Conservation (phyloP, 2,113 vertebrate species). For the Martes martes region DNA sequence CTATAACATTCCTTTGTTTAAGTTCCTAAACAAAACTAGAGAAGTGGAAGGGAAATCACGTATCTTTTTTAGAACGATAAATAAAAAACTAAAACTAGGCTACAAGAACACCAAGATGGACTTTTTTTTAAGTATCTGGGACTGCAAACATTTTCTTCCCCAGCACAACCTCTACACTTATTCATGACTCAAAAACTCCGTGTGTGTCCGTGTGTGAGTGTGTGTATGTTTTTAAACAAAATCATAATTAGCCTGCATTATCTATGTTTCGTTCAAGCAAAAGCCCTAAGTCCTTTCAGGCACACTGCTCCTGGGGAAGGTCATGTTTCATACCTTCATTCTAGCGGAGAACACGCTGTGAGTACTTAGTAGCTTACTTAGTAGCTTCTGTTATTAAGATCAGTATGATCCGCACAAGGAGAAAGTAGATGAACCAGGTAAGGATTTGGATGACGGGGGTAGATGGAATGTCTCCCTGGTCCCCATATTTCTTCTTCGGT, state of each 20-base stretch:
- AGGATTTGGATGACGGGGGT: not conserved
- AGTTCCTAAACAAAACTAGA: not conserved
- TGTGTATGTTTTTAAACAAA: not conserved
- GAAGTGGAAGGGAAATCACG: conserved; percentile 8
- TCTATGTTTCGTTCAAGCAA: not conserved
- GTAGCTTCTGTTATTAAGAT: conserved; percentile 23
- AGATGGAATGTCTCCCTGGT: not conserved
- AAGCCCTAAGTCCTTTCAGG: not conserved
- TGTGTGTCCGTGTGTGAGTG: not conserved
- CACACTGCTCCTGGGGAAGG: not conserved
- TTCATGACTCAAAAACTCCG: not conserved
- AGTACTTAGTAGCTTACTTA: conserved; percentile 40
- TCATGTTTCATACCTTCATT: not conserved
- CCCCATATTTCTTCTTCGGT: not conserved
- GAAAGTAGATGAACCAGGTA: not conserved
- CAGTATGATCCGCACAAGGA: not conserved
- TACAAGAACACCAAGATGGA: not conserved
- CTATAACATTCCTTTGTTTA: not conserved
- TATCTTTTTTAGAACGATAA: not conserved
- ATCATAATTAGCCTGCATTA: not conserved
- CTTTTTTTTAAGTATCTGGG: not conserved
- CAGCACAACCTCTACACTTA: not conserved
- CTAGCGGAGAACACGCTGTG: not conserved
- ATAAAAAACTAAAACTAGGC: not conserved
- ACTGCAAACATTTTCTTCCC: not conserved